Evolutionary conservation across 2,113 vertebrate species (phyloP).

Genomic region (Sinocyclocheilus grahami): DNA sequence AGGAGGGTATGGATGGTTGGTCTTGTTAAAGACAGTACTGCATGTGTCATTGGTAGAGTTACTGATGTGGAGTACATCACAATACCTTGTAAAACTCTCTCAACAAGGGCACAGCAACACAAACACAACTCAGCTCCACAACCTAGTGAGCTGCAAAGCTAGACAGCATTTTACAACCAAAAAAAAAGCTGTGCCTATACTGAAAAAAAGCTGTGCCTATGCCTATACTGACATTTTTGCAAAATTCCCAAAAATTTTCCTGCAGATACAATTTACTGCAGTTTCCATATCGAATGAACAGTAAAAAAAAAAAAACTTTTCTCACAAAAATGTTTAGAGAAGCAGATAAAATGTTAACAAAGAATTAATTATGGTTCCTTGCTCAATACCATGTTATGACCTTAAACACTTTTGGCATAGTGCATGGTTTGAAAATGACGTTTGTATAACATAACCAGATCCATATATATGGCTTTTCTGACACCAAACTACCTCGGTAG

Average conservation of each 20-base stretch:
- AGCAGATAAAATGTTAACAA: background rate
- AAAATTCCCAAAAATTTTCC: background rate
- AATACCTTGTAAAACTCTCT: background rate
- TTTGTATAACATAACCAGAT: background rate
- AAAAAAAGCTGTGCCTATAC: background rate
- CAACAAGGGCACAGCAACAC: background rate
- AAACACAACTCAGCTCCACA: slow-evolving; percentile 7
- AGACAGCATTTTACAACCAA: background rate
- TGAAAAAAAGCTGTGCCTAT: too few species aligned
- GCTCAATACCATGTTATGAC: background rate
- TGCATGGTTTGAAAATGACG: background rate
- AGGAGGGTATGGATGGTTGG: slow-evolving; percentile 20
- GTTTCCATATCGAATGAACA: background rate
- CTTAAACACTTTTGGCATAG: background rate
- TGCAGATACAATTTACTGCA: background rate
- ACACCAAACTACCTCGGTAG: background rate
- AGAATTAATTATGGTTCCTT: background rate
- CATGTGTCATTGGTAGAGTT: slow-evolving; percentile 26
- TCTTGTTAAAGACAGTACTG: slow-evolving; percentile 15
- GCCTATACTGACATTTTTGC: too few species aligned
- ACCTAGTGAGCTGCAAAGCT: background rate
- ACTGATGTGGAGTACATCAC: background rate
- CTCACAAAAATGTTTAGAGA: background rate
- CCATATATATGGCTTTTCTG: background rate
- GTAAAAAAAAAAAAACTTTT: background rate